phyloP scores from a whole-genome alignment of 2,888 invertebrate genomes.

The Thymelicus acteon region DNA sequence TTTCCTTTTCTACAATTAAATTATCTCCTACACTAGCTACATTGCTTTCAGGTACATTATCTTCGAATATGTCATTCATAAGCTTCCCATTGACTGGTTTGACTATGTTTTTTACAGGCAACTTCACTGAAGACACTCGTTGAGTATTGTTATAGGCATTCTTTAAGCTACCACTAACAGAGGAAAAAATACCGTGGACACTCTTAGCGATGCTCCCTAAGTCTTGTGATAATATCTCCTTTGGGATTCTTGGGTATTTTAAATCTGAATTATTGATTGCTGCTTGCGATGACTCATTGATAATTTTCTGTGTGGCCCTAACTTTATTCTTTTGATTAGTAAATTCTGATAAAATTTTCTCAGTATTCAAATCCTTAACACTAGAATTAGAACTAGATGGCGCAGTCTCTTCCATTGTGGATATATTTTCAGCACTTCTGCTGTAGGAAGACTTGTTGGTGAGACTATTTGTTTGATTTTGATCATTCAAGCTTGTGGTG shows the following conservation, averaged over 20 bases:
- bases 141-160: slow-evolving; percentile 71
- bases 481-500: slow-evolving; percentile 64
- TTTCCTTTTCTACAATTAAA: slow-evolving; percentile 37
- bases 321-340: slow-evolving; percentile 65
- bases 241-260: slow-evolving; percentile 64
- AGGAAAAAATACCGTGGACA: slow-evolving; percentile 80
- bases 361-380: slow-evolving; percentile 60
- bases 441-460: slow-evolving; percentile 58
- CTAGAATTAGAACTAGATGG: slow-evolving; percentile 44
- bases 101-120: slow-evolving; percentile 48
- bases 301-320: slow-evolving; percentile 63
- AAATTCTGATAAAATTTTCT: slow-evolving; percentile 67
- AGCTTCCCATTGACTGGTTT: slow-evolving; percentile 69
- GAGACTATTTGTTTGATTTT: slow-evolving; percentile 44
- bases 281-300: slow-evolving; percentile 53
- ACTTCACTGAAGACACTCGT: slow-evolving; percentile 57
- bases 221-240: slow-evolving; percentile 74
- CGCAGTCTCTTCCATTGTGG: slow-evolving; percentile 45
- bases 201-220: slow-evolving; percentile 78
- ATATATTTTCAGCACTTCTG: slow-evolving; percentile 72
- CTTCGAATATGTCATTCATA: slow-evolving; percentile 77
- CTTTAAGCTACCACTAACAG: slow-evolving; percentile 76
- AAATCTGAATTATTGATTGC: slow-evolving; percentile 46
- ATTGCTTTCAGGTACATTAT: slow-evolving; percentile 44
- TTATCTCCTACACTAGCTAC: slow-evolving; percentile 27